Conservation (phyloP, 1,140 invertebrate species). For the Neoseiulus cucumeris region DNA sequence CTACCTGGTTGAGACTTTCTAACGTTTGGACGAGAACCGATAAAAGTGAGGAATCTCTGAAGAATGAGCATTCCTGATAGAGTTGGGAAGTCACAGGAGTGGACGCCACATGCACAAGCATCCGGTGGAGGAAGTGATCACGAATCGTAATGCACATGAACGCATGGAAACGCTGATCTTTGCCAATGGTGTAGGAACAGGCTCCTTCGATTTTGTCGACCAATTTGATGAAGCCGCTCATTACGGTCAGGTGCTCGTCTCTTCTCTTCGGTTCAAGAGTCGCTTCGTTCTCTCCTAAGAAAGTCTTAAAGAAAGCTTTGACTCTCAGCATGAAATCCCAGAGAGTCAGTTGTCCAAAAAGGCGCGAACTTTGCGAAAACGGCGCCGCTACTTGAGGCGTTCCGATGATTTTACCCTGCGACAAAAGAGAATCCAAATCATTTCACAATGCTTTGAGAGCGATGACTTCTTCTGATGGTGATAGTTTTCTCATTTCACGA, state of each 20-base stretch:
- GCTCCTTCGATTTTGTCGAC: conserved; percentile 46
- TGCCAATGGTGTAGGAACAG: conserved; percentile 64
- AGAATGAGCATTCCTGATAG: conserved; percentile 87
- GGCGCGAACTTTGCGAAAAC: conserved; percentile 40
- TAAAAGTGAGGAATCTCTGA: conserved; percentile 58
- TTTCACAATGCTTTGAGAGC: too few species aligned
- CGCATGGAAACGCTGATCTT: conserved; percentile 86
- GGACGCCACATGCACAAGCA: conserved; percentile 63
- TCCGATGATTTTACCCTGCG: too few species aligned
- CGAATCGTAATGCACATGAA: conserved; percentile 24
- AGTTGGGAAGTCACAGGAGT: conserved; percentile 67
- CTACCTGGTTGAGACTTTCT: conserved; percentile 71
- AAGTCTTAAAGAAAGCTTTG: conserved; percentile 11
- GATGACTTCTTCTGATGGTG: too few species aligned
- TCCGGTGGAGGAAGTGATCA: conserved; percentile 71
- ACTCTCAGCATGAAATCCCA: conserved; percentile 68
- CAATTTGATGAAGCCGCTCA: conserved; percentile 31
- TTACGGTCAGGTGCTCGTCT: conserved; percentile 19
- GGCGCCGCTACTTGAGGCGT: too few species aligned
- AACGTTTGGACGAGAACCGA: conserved; percentile 79
- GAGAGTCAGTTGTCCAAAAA: conserved; percentile 86
- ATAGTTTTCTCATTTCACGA: too few species aligned
- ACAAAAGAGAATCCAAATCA: too few species aligned
- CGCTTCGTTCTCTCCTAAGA: background rate
- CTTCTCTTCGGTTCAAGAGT: conserved; percentile 14